A percentile compares a stretch with the other conserved stretches of the same genome.
Evolutionary conservation across 2,888 invertebrate genomes (phyloP).

Genomic region (Mesoligia furuncula): DNA sequence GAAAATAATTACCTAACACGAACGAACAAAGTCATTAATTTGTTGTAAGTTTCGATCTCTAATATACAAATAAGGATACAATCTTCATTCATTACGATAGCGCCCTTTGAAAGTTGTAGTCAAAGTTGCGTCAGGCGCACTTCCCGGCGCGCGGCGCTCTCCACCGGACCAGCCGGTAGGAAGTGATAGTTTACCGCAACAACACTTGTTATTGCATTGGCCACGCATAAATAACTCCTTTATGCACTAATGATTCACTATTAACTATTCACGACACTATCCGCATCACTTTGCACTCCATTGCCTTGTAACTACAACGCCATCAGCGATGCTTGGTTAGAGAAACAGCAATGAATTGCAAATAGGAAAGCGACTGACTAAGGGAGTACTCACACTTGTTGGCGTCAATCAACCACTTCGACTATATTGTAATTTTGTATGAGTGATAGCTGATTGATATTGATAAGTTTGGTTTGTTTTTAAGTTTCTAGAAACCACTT

Average conservation of each 20-base stretch:
- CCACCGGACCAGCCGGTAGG: constrained; percentile 18
- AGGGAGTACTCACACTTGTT: not conserved
- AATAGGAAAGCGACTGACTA: constrained; percentile 6
- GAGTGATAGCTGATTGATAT: constrained; percentile 16
- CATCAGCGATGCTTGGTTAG: not conserved
- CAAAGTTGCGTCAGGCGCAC: constrained; percentile 38
- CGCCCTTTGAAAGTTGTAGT: constrained; percentile 32
- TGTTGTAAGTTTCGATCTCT: not conserved
- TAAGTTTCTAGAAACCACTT: not conserved
- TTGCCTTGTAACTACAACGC: not conserved
- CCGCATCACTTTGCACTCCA: constrained; percentile 19
- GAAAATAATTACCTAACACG: too few species aligned
- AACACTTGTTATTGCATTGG: constrained; percentile 38
- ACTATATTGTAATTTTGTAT: not conserved
- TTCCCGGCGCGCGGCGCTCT: constrained; percentile 19
- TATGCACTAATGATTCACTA: constrained; percentile 34
- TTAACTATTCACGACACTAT: constrained; percentile 26
- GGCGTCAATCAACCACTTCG: constrained; percentile 4
- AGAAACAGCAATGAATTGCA: constrained; percentile 13
- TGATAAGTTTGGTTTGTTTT: constrained; percentile 16
- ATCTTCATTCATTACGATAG: constrained; percentile 22
- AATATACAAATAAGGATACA: constrained; percentile 11
- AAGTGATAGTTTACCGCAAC: constrained; percentile 43
- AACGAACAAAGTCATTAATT: not conserved
- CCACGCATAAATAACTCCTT: constrained; percentile 42